Conservation (phyloP, 1,140 invertebrate genomes). For the Pentalonia nigronervosa region DNA sequence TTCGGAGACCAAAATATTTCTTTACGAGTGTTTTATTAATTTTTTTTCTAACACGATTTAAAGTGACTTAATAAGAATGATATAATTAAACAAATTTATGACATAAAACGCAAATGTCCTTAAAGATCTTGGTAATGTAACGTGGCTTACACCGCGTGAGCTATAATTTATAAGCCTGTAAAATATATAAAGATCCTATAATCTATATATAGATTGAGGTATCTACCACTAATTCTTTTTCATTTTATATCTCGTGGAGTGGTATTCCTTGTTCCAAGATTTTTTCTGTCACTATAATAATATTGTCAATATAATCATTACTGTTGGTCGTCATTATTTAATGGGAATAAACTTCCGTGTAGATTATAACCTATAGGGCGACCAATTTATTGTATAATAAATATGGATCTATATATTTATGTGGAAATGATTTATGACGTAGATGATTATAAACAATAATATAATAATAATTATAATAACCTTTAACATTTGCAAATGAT, state of each 20-base stretch:
- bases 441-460: neutral
- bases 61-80: neutral
- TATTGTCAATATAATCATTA: neutral
- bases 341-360: neutral
- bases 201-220: no score
- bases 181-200: neutral
- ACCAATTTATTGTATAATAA: neutral
- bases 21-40: neutral
- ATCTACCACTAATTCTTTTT: neutral
- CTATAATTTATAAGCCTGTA: neutral
- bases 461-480: slow-evolving; percentile 2
- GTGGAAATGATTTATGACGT: neutral
- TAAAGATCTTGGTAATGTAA: neutral
- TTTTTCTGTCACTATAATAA: neutral
- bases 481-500: neutral
- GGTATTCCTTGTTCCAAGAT: neutral
- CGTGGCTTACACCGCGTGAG: neutral
- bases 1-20: neutral
- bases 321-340: neutral
- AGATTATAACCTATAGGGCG: neutral
- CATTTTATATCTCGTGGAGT: neutral
- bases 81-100: neutral
- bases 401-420: neutral
- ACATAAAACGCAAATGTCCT: neutral
- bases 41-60: neutral